Evolutionary conservation across 2,888 invertebrate genomes (phyloP).

Genomic region (Sycophila texana): DNA sequence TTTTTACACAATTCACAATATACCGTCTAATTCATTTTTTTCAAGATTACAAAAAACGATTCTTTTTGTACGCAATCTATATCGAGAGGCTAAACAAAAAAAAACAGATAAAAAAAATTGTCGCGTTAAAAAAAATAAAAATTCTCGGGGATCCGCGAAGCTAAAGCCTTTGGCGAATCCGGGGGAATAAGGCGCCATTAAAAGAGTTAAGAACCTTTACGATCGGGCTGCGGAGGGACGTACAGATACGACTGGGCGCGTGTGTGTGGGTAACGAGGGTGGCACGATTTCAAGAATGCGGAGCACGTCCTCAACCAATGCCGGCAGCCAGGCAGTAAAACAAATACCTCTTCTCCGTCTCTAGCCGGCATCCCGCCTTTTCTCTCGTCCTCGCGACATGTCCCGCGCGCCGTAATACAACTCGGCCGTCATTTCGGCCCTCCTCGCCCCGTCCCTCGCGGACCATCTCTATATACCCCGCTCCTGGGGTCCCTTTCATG

Average conservation of each 20-base stretch:
- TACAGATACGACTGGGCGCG: slow-evolving; percentile 51
- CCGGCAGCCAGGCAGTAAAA: slow-evolving; percentile 75
- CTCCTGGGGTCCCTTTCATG: slow-evolving; percentile 22
- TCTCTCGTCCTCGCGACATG: not conserved
- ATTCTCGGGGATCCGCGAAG: slow-evolving; percentile 18
- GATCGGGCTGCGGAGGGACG: slow-evolving; percentile 49
- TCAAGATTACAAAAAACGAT: too few relatives aligned
- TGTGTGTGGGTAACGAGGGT: slow-evolving; percentile 70
- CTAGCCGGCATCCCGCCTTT: not conserved
- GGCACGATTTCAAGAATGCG: slow-evolving; percentile 74
- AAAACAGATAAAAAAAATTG: not conserved
- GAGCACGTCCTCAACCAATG: slow-evolving; percentile 75
- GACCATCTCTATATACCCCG: not conserved
- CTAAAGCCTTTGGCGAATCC: slow-evolving; percentile 11
- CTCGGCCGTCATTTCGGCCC: slow-evolving; percentile 28
- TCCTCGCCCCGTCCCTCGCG: slow-evolving; percentile 7
- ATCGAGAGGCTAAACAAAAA: too few relatives aligned
- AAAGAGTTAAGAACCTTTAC: slow-evolving; percentile 69
- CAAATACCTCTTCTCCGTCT: slow-evolving; percentile 72
- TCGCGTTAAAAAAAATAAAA: slow-evolving; percentile 5
- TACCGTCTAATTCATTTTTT: too few relatives aligned
- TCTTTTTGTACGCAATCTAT: too few relatives aligned
- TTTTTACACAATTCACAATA: too few relatives aligned
- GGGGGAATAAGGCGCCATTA: slow-evolving; percentile 64
- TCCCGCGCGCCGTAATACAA: slow-evolving; percentile 36